Conservation (phyloP, 2,888 invertebrate genomes). For the Notocelia uddmanniana region DNA sequence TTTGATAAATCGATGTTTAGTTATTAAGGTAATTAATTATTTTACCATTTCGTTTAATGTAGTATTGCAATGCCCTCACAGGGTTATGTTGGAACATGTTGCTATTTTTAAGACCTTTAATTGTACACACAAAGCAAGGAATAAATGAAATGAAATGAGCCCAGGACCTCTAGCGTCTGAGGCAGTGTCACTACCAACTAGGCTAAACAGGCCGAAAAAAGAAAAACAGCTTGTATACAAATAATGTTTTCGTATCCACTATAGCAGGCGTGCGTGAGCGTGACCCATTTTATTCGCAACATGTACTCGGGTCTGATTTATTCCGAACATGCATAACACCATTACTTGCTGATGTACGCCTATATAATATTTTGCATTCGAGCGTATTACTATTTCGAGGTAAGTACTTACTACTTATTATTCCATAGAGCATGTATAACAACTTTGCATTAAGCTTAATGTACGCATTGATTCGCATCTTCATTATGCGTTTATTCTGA, state of each 20-base stretch:
- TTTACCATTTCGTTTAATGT: no score
- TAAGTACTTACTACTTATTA: conserved; percentile 52
- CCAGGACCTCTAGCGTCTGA: no score
- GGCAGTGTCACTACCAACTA: no score
- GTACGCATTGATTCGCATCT: not conserved
- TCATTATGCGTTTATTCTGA: not conserved
- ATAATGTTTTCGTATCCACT: conserved; percentile 37
- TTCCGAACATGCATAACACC: conserved; percentile 63
- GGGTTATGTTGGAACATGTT: no score
- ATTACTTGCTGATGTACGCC: conserved; percentile 57
- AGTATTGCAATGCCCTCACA: no score
- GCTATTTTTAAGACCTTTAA: no score
- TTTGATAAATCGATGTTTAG: no score
- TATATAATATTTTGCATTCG: conserved; percentile 61
- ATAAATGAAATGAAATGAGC: no score
- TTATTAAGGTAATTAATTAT: no score
- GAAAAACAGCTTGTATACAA: conserved; percentile 23
- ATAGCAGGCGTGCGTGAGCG: conserved; percentile 28
- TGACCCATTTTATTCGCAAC: conserved; percentile 47
- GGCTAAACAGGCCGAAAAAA: no score
- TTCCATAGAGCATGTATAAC: conserved; percentile 8
- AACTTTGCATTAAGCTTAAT: conserved; percentile 5
- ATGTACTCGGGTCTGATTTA: conserved; percentile 56
- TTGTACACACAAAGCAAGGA: no score
- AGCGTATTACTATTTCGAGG: conserved; percentile 54